Evolutionary conservation across 2,888 invertebrate species (phyloP), one percentile per base, ranked within the genome.

Genomic region (Pardosa pseudoannulata): DNA sequence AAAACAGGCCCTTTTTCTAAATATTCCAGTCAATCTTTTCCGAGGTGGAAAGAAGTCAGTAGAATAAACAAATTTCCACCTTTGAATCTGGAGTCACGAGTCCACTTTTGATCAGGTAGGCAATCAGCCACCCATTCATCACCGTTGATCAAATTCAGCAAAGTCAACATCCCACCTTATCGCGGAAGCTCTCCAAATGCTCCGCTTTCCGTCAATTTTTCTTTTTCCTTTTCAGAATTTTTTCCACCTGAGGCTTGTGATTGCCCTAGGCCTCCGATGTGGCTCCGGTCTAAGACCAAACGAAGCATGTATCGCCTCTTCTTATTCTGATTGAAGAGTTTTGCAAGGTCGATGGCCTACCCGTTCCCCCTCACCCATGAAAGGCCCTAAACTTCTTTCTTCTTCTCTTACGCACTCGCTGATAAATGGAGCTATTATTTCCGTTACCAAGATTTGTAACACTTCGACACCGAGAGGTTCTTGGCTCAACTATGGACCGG

Each of bases 331-430:
- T 78, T 46, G 73, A 85, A 62, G 36, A 79, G 73, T 78, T 88
- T 68, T 39, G 27, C 79, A 88, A 74, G 88, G 88, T 72, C 82
- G 88, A 79, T 79, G 82, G 62, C 88, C 88, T 72, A 72, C 79
- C 39, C 50, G 41, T 65, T 46, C 71, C 56, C 46, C 56, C 83
- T 72, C 72, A 65, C 76, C 83, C 76, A 46, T 46, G 50, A 78
- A 76, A 73, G 71, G 41, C 68, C 67, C n/a, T 32, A 67, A 46
- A 64, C 67, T 68, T 50, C 82, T 74, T 32, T 74, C 79, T 41
- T 68, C 50, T 36, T 74, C 73, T 80, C 67, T 70, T 72, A 78
- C 85, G 78, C 79, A 64, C 68, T 62, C 41, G 11, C 68, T 85
- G 85, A 85, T 79, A 85, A 85, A 85, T 85, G 67, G 79, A 79